Conservation (phyloP, 1,140 invertebrate species). For the Aphaenogaster rudis region DNA sequence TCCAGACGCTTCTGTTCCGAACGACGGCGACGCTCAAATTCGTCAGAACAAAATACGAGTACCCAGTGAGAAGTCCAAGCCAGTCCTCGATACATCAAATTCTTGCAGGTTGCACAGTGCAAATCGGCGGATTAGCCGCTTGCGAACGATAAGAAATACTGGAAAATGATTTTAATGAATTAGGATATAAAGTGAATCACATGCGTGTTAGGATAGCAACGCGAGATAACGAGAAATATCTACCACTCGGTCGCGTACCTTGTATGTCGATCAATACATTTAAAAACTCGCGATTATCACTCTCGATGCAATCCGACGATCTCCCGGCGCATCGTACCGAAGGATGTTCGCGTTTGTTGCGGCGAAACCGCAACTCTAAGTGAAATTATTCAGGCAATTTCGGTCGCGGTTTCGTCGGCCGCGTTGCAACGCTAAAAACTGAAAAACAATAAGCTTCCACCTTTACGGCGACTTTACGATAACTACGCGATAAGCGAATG, state of each 20-base stretch:
- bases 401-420: background rate
- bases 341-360: background rate
- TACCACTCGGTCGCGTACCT: constrained; percentile 4
- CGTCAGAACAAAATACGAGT: background rate
- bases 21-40: background rate
- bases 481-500: constrained; percentile 24
- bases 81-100: background rate
- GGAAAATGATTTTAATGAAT: background rate
- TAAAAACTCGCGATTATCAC: background rate
- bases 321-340: background rate
- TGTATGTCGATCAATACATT: background rate
- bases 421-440: background rate
- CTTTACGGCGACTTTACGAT: constrained; percentile 26
- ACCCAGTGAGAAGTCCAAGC: background rate
- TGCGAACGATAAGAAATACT: background rate
- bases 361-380: background rate
- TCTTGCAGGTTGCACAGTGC: background rate
- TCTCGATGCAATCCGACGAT: background rate
- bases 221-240: background rate
- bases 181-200: background rate
- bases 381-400: background rate
- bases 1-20: background rate
- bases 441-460: background rate
- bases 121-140: background rate
- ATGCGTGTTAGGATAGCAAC: background rate